Conservation (phyloP, 2,113 vertebrate species). For the Tenrec ecaudatus region DNA sequence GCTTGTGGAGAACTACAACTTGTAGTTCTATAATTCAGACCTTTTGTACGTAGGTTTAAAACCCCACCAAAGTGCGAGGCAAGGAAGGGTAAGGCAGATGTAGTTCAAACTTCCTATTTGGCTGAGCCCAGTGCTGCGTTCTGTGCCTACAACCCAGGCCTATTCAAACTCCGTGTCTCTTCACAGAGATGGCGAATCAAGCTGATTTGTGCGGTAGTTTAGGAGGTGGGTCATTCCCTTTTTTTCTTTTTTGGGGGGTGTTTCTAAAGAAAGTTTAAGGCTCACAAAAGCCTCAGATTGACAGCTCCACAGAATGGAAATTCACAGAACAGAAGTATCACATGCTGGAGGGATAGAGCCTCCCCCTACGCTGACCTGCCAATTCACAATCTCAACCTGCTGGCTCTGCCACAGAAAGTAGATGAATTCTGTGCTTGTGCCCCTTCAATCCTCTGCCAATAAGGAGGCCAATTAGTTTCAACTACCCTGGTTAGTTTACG, state of each 20-base stretch:
- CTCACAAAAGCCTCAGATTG: conserved; percentile 82
- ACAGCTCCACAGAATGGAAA: conserved; percentile 81
- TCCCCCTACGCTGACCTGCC: conserved; percentile 80
- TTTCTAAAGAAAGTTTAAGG: conserved; percentile 82
- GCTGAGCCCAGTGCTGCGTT: conserved; percentile 78
- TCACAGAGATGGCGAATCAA: conserved; percentile 81
- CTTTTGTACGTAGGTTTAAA: conserved; percentile 77
- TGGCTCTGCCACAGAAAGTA: conserved; percentile 77
- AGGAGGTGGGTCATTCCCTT: conserved; percentile 76
- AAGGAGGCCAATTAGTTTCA: conserved; percentile 83
- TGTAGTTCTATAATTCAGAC: conserved; percentile 66
- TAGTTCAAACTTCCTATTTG: conserved; percentile 80
- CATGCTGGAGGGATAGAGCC: conserved; percentile 64
- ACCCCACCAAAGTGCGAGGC: conserved; percentile 68
- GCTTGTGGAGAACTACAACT: conserved; percentile 46
- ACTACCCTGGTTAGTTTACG: conserved; percentile 78
- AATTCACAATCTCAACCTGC: conserved; percentile 80
- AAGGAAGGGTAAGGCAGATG: conserved; percentile 75
- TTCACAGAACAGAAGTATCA: conserved; percentile 83
- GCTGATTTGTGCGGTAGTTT: conserved; percentile 80
- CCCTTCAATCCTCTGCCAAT: conserved; percentile 76
- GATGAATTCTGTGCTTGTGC: conserved; percentile 79
- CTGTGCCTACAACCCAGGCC: conserved; percentile 75
- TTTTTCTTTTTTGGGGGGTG: conserved; percentile 25
- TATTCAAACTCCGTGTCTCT: conserved; percentile 80